Base-by-base conservation (phyloP, 2,888 invertebrate species). In the Mamestra brassicae region DNA sequence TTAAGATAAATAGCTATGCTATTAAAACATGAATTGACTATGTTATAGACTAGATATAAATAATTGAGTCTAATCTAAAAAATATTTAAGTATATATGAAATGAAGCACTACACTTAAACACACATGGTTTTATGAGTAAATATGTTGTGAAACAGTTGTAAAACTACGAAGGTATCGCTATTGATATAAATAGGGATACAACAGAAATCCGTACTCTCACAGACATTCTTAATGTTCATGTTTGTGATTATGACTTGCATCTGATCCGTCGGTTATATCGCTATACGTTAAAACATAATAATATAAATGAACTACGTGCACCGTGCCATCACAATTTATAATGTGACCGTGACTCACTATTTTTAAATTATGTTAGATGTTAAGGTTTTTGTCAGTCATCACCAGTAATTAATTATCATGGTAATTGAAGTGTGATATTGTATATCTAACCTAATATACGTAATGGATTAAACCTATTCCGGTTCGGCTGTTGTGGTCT, bases 401-500 rank as follows among this genome's bases (percentile, higher is more conserved):
- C 90, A 90, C 89, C 92, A 86, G 82, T 91, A 90, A 86, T 86
- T 89, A 87, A 85, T 75, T 64, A 58, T 68, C 74, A 83, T 92
- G 91, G 90, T 92, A 92, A 92, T 93, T 89, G 85, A 89, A 64
- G 79, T 69, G 65, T 72, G 57, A 61, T 73, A 69, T 67, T 83
- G 72, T 69, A 78, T 77, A 73, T 81, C 87, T 95, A 96, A 90
- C 96, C 96, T 94, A 96, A 91, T 86, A 96, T 96, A 85, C 96
- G 96, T 87, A 96, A 95, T 76, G 96, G 96, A 81, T 96, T 96
- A 78, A 96, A 96, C 91, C 96, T 96, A 87, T 93, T 96, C 88
- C 93, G 90, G 87, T 92, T 95, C 52, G 90, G 92, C 74, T 91
- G 91, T 77, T 94, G 94, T 36, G 95, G 95, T 89, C 95, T 94